Base-by-base conservation (phyloP, 2,888 invertebrate genomes). In the Aleiodes leptofemur region DNA sequence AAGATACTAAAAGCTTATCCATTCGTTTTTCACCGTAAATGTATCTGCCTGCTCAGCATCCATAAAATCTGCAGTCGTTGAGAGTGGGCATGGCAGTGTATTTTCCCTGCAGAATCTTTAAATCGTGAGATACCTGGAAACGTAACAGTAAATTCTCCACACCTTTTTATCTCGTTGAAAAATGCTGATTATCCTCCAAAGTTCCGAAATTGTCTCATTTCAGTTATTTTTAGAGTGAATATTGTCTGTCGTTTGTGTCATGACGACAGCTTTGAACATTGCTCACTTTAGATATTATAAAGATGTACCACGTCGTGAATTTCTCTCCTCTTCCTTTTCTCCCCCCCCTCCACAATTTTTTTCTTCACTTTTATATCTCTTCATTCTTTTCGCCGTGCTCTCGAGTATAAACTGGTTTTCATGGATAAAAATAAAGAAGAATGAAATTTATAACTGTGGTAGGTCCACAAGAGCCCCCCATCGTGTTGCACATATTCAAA, bases 381-480 rank as follows among this genome's bases (percentile, higher is more conserved):
- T 48, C 59, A 48, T 51, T 59, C 59, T 55, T 48, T 61, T 61
- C 51, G 6, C 29, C 31, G 11, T 38, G 51, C 51, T 16, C 48
- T 43, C 59, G 23, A 48, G 59, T 72, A 51, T 51, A 72, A 72
- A 72, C 72, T 72, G 72, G 72, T 72, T 72, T 59, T 31, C 61
- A 31, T 23, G 43, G 29, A 23, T 64, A 13, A 29, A 31, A 64
- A 53, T 72, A 64, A 64, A 71, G 23, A 64, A 31, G 38, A 38
- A 50, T 16, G 29, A 51, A 72, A 72, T 72, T 43, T 64, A 38
- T 72, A 64, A 64, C 64, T 53, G 72, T 34, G 51, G 72, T 51
- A 61, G 64, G 53, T 72, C 72, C 72, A 9, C 23, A 38, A 53
- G 61, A 72, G 43, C 43, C 72, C 55, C 72, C 64, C 72, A 72